Evolutionary conservation across 2,888 invertebrate genomes (phyloP).

Genomic region (Dimorphilus gyrociliatus): DNA sequence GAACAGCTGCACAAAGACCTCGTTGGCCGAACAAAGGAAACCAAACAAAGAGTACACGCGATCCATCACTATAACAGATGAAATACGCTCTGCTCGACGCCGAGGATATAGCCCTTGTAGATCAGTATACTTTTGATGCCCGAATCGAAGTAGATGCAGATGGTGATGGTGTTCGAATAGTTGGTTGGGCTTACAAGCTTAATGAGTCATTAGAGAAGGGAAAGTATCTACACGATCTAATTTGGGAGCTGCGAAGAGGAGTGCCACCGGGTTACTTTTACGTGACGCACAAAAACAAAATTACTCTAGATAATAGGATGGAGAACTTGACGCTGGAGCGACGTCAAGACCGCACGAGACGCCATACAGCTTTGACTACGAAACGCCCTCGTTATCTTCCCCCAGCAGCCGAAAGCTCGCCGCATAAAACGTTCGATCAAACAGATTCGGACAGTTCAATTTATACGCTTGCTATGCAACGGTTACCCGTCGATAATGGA

Average conservation of each 20-base stretch:
- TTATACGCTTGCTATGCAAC: too few relatives aligned
- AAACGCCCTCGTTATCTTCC: too few relatives aligned
- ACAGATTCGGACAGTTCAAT: too few relatives aligned
- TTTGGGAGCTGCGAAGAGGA: conserved; percentile 41
- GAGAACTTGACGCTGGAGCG: conserved; percentile 40
- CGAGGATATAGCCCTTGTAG: conserved; percentile 39
- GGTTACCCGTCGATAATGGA: too few relatives aligned
- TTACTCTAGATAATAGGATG: conserved; percentile 42
- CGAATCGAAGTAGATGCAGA: conserved; percentile 40
- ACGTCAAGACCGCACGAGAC: too few relatives aligned
- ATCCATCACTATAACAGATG: too few relatives aligned
- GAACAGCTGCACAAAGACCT: too few relatives aligned
- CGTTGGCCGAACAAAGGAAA: too few relatives aligned
- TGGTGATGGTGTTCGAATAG: conserved; percentile 40
- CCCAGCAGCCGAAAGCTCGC: too few relatives aligned
- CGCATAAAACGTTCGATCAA: too few relatives aligned
- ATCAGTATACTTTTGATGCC: conserved; percentile 41
- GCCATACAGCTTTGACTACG: too few relatives aligned
- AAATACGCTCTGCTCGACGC: conserved; percentile 42
- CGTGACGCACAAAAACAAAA: conserved; percentile 40
- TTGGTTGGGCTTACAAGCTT: conserved; percentile 39
- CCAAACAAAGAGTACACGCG: too few relatives aligned
- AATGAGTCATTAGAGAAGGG: conserved; percentile 31
- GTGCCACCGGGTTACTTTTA: conserved; percentile 40
- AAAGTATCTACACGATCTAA: conserved; percentile 37